Conservation (phyloP, 2,797 vertebrate species). For the Eupleurogrammus muticus region DNA sequence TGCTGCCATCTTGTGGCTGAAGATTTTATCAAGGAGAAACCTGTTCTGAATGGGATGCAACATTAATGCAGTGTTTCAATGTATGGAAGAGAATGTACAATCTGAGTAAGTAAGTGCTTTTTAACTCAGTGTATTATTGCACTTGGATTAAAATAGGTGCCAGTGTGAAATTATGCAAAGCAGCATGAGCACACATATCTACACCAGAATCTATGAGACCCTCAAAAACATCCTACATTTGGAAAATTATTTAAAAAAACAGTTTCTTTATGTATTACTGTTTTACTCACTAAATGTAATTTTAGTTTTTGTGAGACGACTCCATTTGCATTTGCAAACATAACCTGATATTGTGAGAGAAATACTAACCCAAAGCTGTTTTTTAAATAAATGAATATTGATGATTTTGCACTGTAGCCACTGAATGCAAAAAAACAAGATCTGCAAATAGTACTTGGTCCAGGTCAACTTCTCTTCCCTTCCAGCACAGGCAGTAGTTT, state of each 20-base stretch:
- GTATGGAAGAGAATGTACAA: background rate
- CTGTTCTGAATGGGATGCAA: background rate
- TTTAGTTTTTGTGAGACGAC: too few relatives aligned
- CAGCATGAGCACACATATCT: background rate
- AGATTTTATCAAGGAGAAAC: background rate
- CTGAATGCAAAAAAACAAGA: too few relatives aligned
- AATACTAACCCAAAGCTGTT: rapidly evolving
- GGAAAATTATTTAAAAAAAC: too few relatives aligned
- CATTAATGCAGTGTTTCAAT: background rate
- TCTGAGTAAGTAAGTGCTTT: too few relatives aligned
- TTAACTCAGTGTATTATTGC: too few relatives aligned
- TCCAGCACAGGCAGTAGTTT: background rate
- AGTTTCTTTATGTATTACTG: background rate
- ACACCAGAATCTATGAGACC: too few relatives aligned
- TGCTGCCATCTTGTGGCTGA: constrained; percentile 52
- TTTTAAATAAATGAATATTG: background rate
- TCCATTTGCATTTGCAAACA: too few relatives aligned
- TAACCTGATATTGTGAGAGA: background rate
- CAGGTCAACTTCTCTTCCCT: constrained; percentile 8
- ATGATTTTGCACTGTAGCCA: background rate
- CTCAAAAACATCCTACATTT: too few relatives aligned
- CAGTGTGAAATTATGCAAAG: background rate
- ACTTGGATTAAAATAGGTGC: background rate
- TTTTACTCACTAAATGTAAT: background rate
- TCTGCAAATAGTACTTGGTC: background rate